Base-by-base conservation (phyloP, 2,888 invertebrate genomes). In the Rosalia funebris region DNA sequence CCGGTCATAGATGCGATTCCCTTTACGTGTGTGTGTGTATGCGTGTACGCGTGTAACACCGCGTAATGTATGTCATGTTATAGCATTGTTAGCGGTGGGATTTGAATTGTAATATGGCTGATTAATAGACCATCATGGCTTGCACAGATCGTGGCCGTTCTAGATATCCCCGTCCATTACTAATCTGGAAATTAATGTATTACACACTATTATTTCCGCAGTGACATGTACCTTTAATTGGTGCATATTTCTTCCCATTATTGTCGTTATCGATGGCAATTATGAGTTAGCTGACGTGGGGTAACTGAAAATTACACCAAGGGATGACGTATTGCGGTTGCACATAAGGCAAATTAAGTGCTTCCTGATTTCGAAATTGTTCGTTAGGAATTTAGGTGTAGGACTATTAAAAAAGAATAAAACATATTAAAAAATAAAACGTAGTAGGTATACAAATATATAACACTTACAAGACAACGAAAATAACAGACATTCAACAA, bases 111-210 rank as follows among this genome's bases (percentile, higher is more conserved):
- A 68, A 68, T 68, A 57, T 42, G 63, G 39, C 45, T 70, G 66
- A 70, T 70, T 68, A 68, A 70, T 68, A 62, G 60, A 58, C 62
- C 47, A 60, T 56, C 68, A 52, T 59, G 58, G 62, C 63, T 62
- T 45, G 37, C 62, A 65, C 65, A 67, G 55, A 67, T 67, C 65
- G 65, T 47, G 57, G 62, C 57, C 58, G 59, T 59, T 58, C 53
- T 50, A 61, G 62, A 61, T 60, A 67, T 65, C 62, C 57, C 59
- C 61, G 59, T 66, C 58, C 64, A 62, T 62, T 59, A 62, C 60
- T 60, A 60, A 67, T 65, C 65, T 65, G 54, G 47, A 59, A 67
- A 67, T 67, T 63, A 65, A 65, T 65, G 67, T 63, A 65, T 63
- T 65, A 41, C 60, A 37, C 57, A 50, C 63, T 57, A 67, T 67